phyloP scores from a whole-genome alignment of 2,888 invertebrate species.

The Allygus modestus region DNA sequence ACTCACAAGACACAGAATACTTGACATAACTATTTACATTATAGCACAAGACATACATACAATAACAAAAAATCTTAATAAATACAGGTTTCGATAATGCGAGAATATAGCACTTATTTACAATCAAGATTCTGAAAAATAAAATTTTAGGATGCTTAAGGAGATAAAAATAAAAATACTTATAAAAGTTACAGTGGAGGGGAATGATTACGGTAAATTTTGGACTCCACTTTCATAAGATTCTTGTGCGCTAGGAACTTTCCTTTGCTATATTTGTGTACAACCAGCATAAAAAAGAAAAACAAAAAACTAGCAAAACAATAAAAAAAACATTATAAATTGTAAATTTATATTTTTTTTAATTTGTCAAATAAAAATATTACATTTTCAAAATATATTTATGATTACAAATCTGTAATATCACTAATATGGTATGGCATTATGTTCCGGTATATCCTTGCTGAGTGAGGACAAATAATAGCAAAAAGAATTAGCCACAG shows the following conservation, averaged over 20 bases:
- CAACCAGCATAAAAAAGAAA: background rate
- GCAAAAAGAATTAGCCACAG: no score
- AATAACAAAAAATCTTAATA: constrained; percentile 45
- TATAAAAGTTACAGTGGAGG: constrained; percentile 34
- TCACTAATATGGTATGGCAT: no score
- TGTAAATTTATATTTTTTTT: background rate
- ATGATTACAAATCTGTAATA: no score
- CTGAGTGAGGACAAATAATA: no score
- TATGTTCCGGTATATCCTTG: no score
- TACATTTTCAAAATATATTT: no score
- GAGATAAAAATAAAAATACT: constrained; percentile 31
- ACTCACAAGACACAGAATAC: constrained; percentile 13
- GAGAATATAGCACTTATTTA: constrained; percentile 8
- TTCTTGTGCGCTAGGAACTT: constrained; percentile 40
- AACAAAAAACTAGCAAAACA: background rate
- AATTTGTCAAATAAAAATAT: no score
- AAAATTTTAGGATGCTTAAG: constrained; percentile 2
- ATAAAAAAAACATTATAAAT: background rate
- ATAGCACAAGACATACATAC: constrained; percentile 36
- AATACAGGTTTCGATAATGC: constrained; percentile 8
- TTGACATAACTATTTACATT: constrained; percentile 20
- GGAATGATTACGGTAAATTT: constrained; percentile 46
- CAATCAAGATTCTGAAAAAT: constrained; percentile 6
- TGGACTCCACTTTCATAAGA: constrained; percentile 32
- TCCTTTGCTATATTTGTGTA: constrained; percentile 45